Evolutionary conservation across 2,888 invertebrate genomes (phyloP).

Genomic region (Stenchaetothrips biformis): DNA sequence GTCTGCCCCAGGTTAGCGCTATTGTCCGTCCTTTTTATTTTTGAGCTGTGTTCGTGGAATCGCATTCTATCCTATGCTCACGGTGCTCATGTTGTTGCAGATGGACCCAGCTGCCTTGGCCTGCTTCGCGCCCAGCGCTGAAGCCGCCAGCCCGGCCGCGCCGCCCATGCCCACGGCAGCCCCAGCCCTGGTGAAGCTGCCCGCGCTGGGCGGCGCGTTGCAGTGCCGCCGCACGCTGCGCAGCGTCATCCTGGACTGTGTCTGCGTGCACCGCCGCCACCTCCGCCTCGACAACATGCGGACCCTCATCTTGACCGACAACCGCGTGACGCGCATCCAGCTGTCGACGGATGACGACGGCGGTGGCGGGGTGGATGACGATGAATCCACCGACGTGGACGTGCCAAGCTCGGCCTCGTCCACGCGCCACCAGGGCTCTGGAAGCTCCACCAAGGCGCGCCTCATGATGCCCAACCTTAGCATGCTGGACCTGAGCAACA

Average conservation of each 20-base stretch:
- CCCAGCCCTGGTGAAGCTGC: slow-evolving; percentile 28
- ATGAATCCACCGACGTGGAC: slow-evolving; percentile 47
- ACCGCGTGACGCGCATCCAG: slow-evolving; percentile 74
- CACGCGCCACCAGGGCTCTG: slow-evolving; percentile 43
- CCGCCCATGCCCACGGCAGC: neutral
- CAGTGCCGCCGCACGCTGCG: slow-evolving; percentile 50
- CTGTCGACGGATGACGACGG: slow-evolving; percentile 77
- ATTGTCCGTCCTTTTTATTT: slow-evolving; percentile 40
- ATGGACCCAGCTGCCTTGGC: slow-evolving; percentile 63
- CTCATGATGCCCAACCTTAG: slow-evolving; percentile 90
- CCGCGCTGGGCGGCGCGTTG: slow-evolving; percentile 28
- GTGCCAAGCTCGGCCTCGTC: slow-evolving; percentile 26
- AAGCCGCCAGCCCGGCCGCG: slow-evolving; percentile 40
- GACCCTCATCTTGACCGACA: slow-evolving; percentile 80
- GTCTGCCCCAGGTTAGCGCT: slow-evolving; percentile 65
- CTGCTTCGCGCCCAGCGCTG: slow-evolving; percentile 58
- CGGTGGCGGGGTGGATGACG: slow-evolving; percentile 47
- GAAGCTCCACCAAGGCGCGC: slow-evolving; percentile 56
- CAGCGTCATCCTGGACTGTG: slow-evolving; percentile 69
- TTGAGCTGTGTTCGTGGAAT: neutral
- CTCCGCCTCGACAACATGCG: slow-evolving; percentile 73
- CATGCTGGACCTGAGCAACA: slow-evolving; percentile 91
- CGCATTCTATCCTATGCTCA: slow-evolving; percentile 52
- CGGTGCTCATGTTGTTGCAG: slow-evolving; percentile 40
- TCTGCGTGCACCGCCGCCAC: slow-evolving; percentile 81